phyloP scores from a whole-genome alignment of 2,113 vertebrate genomes.

The Albula goreensis region DNA sequence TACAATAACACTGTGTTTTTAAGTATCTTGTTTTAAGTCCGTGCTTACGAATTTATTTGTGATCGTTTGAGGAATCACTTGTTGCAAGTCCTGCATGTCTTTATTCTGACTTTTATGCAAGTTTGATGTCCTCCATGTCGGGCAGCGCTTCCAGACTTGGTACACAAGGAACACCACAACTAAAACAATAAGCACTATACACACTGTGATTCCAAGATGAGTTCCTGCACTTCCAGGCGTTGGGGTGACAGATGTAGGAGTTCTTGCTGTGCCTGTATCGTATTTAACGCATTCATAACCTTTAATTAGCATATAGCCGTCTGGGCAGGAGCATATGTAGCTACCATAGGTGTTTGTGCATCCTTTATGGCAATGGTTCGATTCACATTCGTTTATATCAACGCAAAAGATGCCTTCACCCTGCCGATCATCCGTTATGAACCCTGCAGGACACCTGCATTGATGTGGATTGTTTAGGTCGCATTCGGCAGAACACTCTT shows the following conservation, averaged over 20 bases:
- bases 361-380: not conserved
- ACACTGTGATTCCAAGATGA: slow-evolving; percentile 59
- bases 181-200: slow-evolving; percentile 44
- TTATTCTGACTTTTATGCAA: slow-evolving; percentile 38
- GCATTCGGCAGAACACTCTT: slow-evolving; percentile 55
- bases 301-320: slow-evolving; percentile 39
- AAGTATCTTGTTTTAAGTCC: slow-evolving; percentile 25
- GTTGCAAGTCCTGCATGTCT: slow-evolving; percentile 47
- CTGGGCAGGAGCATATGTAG: slow-evolving; percentile 50
- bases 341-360: slow-evolving; percentile 61
- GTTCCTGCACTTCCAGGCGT: slow-evolving; percentile 38
- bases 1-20: slow-evolving; percentile 16
- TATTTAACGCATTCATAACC: slow-evolving; percentile 25
- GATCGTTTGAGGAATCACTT: slow-evolving; percentile 36
- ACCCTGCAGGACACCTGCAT: slow-evolving; percentile 61
- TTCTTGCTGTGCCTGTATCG: not conserved
- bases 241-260: slow-evolving; percentile 1
- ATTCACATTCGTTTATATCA: slow-evolving; percentile 60
- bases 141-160: slow-evolving; percentile 31
- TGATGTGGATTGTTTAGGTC: slow-evolving; percentile 55
- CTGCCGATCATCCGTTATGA: slow-evolving; percentile 37
- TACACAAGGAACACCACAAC: slow-evolving; percentile 49
- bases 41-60: slow-evolving; percentile 10
- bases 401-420: not conserved
- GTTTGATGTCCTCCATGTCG: slow-evolving; percentile 23